These are phyloP conservation scores for Acleris emargana DNA, from an alignment of 2,888 invertebrate species.

Conservation along the genomic window DNA sequence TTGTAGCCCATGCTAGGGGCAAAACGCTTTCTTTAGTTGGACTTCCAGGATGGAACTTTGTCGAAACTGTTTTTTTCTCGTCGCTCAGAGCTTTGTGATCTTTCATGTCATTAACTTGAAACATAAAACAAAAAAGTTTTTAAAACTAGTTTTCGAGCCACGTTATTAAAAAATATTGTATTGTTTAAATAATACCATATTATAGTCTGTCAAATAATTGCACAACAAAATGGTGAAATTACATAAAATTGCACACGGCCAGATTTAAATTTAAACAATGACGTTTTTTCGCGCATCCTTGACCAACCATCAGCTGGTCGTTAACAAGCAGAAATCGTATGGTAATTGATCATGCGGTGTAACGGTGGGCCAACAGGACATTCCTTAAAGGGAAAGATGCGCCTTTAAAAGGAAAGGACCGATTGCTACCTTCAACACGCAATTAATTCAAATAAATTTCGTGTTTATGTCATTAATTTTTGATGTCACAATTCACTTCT, in stretches of 20 bases:
- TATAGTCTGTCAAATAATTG: too few relatives aligned
- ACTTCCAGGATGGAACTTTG: too few relatives aligned
- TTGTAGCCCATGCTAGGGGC: too few relatives aligned
- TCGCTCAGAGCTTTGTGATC: too few relatives aligned
- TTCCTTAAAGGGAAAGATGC: conserved; percentile 1
- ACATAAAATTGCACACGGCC: neutral
- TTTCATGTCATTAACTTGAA: too few relatives aligned
- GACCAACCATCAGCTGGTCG: neutral
- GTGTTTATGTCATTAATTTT: neutral
- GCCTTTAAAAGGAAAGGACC: neutral
- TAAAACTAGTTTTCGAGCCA: too few relatives aligned
- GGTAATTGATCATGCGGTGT: conserved; percentile 5
- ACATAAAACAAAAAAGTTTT: too few relatives aligned
- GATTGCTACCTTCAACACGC: conserved; percentile 1
- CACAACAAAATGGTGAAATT: too few relatives aligned
- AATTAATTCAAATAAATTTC: conserved; percentile 6
- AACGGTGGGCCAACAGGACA: neutral
- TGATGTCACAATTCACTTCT: neutral
- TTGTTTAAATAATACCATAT: too few relatives aligned
- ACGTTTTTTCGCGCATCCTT: neutral
- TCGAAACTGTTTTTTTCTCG: too few relatives aligned
- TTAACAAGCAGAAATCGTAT: neutral
- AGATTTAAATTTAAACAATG: neutral
- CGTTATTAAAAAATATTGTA: too few relatives aligned
- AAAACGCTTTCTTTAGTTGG: too few relatives aligned